Evolutionary conservation across 2,797 vertebrate genomes (phyloP), one percentile per base, ranked within the genome.

Genomic region (Sternarchorhynchus goeldii): DNA sequence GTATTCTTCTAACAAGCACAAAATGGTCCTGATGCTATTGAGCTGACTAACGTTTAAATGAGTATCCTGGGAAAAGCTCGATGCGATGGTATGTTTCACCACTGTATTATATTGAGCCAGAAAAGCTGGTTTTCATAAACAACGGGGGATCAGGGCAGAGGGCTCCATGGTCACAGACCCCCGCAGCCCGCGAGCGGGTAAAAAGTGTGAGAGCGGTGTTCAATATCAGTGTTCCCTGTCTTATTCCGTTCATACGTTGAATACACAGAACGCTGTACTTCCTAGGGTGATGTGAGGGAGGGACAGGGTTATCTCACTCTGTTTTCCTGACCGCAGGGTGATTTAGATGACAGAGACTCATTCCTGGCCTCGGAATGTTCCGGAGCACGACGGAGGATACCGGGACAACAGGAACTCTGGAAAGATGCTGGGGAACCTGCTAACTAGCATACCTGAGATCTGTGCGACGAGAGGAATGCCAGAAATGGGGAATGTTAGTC

Each of bases 211-310:
- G 82, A 78, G 84, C 84, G 85, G 84, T 90, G 78, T 85, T 83
- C 89, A 90, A 89, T 89, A 88, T 87, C 83, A 87, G 87, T 86
- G 91, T 50, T 91, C 88, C 86, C 80, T 84, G 86, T 82, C 88
- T 90, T 82, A 85, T 91, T 90, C 88, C 90, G 29, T 71, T 92
- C 91, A 82, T 83, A 88, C 85, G 90, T 92, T 89, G 91, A 87
- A 91, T 89, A 87, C 88, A 89, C 86, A 18, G 83, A 87, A 81
- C 79, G 83, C 83, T 68, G 25, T 41, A 50, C 12, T 16, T n/a
- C 34, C 45, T 50, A 12, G n/a, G 83, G 84, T 72, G 73, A 77
- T 63, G 59, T 66, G 64, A 68, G 81, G 55, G 69, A 62, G 83
- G 62, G 60, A 10, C 2, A 2, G 57, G 21, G 62, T 72, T 62